Evolutionary conservation across 2,888 invertebrate genomes (phyloP), one percentile per base, ranked within the genome.

Genomic region (Rhimphoctona megacephalus): DNA sequence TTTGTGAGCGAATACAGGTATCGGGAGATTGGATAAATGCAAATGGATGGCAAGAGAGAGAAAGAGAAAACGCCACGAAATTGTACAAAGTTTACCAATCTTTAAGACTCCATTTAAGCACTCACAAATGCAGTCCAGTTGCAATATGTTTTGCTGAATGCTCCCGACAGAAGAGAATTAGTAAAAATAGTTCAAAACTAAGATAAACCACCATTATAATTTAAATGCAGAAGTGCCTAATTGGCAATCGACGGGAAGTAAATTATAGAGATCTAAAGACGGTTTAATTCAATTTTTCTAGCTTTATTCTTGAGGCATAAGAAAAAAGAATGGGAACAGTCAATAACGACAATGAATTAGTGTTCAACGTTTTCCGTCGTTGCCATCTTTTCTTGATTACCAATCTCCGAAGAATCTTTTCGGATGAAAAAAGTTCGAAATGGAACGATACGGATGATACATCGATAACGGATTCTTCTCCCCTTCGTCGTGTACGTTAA

Each of bases 381-480:
- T 17, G 61, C 17, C 2, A 17, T 30, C 30, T 61, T 61, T 30
- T 17, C 30, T 6, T 30, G 30, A 30, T 61, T 61, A 30, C 6
- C 25, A 61, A 61, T 30, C 30, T 61, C 61, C 61, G 30, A 17
- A 6, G 30, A 72, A 49, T 43, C 5, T 69, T 22, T 22, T 43
- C 19, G 43, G 22, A 39, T 1, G 43, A 8, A 69, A 64, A 64
- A 69, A 69, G 43, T 61, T 30, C 30, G 17, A 61, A 61, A 30
- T 61, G 61, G 17, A 61, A 30, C 5, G 61, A 61, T 61, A 22
- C 22, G 14, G 22, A 30, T 3, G 30, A 39, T 22, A 25, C 43
- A 43, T 69, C 43, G 22, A 69, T 69, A 49, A 49, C 30, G 36
- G 49, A 49, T 70, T 70, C 22, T 70, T 30, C 30, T 69, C 14